Conservation (phyloP, 2,113 vertebrate genomes). For the Bujurquina vittata region DNA sequence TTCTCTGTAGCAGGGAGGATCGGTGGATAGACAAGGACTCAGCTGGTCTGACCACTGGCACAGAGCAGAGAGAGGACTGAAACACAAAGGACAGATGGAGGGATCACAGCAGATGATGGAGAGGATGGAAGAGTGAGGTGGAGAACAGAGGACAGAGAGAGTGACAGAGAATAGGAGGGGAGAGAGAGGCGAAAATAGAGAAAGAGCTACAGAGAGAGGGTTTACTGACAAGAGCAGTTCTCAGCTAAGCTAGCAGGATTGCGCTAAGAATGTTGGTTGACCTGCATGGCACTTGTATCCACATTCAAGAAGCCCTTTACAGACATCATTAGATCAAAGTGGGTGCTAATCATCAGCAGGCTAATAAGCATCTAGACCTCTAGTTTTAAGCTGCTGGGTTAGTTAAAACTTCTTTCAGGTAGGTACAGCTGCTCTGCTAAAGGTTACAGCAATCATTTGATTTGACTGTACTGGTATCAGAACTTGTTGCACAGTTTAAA, state of each 20-base stretch:
- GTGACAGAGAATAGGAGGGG: background rate
- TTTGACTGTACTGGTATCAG: too few species aligned
- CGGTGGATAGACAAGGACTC: constrained; percentile 27
- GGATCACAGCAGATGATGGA: constrained; percentile 18
- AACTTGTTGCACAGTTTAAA: too few species aligned
- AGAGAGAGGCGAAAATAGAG: background rate
- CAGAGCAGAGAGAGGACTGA: background rate
- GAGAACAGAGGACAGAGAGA: background rate
- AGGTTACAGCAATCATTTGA: too few species aligned
- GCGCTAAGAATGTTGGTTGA: background rate
- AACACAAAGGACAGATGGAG: constrained; percentile 41
- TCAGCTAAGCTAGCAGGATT: background rate
- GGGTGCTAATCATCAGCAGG: background rate
- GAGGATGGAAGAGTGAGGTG: background rate
- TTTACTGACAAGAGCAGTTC: background rate
- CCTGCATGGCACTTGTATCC: background rate
- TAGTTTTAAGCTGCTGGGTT: background rate
- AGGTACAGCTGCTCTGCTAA: too few species aligned
- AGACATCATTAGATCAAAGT: too few species aligned
- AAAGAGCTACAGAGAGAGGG: background rate
- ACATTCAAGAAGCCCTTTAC: background rate
- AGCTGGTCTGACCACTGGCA: constrained; percentile 44
- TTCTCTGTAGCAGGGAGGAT: constrained; percentile 7
- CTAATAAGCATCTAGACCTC: background rate
- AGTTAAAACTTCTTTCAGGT: background rate